Evolutionary conservation across 1,140 invertebrate species (phyloP).

Genomic region (Pentalonia nigronervosa): DNA sequence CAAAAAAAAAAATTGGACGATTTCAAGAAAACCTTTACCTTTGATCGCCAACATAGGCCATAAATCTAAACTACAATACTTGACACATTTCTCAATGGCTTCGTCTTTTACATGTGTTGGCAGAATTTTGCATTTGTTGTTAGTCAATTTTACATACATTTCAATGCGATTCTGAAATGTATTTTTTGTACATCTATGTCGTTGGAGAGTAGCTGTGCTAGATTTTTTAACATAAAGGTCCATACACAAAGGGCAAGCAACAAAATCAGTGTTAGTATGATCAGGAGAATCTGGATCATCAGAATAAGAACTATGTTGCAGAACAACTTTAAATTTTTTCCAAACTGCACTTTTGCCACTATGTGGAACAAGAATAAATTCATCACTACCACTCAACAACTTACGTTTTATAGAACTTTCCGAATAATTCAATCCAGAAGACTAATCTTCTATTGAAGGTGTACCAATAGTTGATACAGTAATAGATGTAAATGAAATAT

Average conservation of each 20-base stretch:
- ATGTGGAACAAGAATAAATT: not conserved
- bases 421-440: not conserved
- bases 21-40: not conserved
- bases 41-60: not conserved
- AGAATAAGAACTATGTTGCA: not conserved
- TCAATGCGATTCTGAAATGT: not conserved
- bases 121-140: not conserved
- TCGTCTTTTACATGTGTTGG: not conserved
- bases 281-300: not conserved
- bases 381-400: not conserved
- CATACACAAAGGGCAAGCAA: not conserved
- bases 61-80: not conserved
- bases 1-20: conserved; percentile 9
- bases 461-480: no score
- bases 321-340: not conserved
- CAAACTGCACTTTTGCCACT: not conserved
- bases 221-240: not conserved
- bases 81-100: not conserved
- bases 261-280: not conserved
- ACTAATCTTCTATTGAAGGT: no score
- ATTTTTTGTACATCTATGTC: not conserved
- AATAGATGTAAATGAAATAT: no score
- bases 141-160: not conserved
- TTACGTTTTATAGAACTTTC: not conserved
- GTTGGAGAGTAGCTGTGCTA: not conserved